Evolutionary conservation across 2,113 vertebrate genomes (phyloP), one percentile per base, ranked within the genome.

Genomic region (Perognathus longimembris): DNA sequence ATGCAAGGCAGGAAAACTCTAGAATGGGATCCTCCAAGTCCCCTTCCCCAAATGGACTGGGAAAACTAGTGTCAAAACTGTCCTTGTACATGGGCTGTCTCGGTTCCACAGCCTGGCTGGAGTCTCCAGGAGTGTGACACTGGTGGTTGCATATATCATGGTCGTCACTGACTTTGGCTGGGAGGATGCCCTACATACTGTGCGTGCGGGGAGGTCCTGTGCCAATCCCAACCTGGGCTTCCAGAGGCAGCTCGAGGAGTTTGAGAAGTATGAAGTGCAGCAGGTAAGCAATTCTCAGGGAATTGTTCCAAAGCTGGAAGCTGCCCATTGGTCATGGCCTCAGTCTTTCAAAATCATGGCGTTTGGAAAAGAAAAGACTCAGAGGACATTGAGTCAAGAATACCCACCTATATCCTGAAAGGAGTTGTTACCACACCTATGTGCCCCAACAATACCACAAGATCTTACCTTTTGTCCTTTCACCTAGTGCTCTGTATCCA

Each of bases 101-200:
- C 85, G 86, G 61, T 83, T 32, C 4, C 86, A 21, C 97, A 99
- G 99, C 97, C 98, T 99, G 95, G 99, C 99, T 5, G 99, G 99
- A 12, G 99, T 99, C 90, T 99, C 99, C 71, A 99, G 99, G 87
- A 99, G 99, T 0, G 99, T 99, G 85, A 99, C 99, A 0, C 91
- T 99, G 96, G 99, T 99, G 88, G 98, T 99, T 12, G 99, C 99
- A 6, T 99, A 99, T 96, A 98, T 99, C 96, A 99, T 99, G 99
- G 99, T 99, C 0, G 98, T 99, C 97, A 99, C 99, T 0, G 97
- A 99, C 57, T 98, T 99, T 57, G 99, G 99, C 69, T 99, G 99
- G 99, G 98, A 99, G 96, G 99, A 99, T 22, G 98, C 98, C 0
- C 96, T 99, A 84, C 98, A 98, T 5, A 98, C 98, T 0, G 99